Evolutionary conservation across 2,888 invertebrate genomes (phyloP).

Genomic region (Cataglyphis rosenhaueri): DNA sequence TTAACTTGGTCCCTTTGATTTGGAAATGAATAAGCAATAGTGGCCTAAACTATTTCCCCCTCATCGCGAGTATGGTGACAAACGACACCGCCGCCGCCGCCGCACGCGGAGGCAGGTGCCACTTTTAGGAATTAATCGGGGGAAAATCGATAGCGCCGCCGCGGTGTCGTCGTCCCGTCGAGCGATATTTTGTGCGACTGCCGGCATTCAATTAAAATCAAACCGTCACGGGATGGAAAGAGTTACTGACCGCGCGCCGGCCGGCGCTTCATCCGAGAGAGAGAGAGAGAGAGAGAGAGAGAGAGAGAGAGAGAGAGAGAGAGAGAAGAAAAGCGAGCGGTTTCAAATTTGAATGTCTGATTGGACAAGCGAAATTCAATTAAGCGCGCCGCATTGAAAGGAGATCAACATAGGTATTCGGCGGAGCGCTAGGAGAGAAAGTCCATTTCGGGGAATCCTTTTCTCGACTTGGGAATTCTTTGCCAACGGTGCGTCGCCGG

Average conservation of each 20-base stretch:
- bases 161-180: conserved; percentile 48
- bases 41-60: conserved; percentile 63
- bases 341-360: conserved; percentile 84
- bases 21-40: conserved; percentile 68
- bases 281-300: conserved; percentile 44
- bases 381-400: conserved; percentile 71
- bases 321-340: conserved; percentile 41
- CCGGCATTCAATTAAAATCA: conserved; percentile 76
- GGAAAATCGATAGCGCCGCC: conserved; percentile 64
- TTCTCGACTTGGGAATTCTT: conserved; percentile 58
- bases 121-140: conserved; percentile 62
- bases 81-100: conserved; percentile 12
- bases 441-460: conserved; percentile 59
- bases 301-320: conserved; percentile 39
- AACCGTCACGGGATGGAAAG: conserved; percentile 73
- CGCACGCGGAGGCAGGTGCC: conserved; percentile 53
- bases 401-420: conserved; percentile 61
- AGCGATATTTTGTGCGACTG: conserved; percentile 67
- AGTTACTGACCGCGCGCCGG: conserved; percentile 56
- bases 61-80: conserved; percentile 33
- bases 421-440: conserved; percentile 41
- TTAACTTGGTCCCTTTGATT: conserved; percentile 66
- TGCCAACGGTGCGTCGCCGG: conserved; percentile 41
- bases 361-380: conserved; percentile 82
- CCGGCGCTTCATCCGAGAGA: conserved; percentile 53